phyloP scores from a whole-genome alignment of 2,888 invertebrate genomes.

The Frankliniella intonsa region DNA sequence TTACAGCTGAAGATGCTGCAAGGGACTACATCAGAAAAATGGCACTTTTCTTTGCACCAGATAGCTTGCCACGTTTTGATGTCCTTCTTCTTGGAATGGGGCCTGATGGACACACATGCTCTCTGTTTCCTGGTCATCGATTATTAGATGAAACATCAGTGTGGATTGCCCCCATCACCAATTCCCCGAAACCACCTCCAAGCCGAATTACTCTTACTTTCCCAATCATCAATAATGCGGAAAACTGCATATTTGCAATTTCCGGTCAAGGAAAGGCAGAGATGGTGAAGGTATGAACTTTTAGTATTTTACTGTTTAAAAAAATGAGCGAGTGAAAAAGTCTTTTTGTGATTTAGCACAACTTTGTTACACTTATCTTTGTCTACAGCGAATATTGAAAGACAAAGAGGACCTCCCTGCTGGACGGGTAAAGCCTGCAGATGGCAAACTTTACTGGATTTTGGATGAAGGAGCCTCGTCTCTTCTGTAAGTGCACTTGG shows the following conservation, averaged over 20 bases:
- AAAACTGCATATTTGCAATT: constrained; percentile 75
- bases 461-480: constrained; percentile 39
- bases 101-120: constrained; percentile 97
- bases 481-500: background rate
- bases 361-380: background rate
- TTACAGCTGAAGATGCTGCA: constrained; percentile 68
- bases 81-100: constrained; percentile 91
- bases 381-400: constrained; percentile 68
- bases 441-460: constrained; percentile 63
- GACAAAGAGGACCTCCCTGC: constrained; percentile 75
- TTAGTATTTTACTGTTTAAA: background rate
- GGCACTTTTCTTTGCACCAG: constrained; percentile 56
- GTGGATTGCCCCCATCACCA: constrained; percentile 77
- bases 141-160: constrained; percentile 58
- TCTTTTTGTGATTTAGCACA: constrained; percentile 24
- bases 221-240: constrained; percentile 82
- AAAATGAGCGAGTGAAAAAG: background rate
- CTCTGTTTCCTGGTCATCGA: constrained; percentile 82
- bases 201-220: constrained; percentile 85
- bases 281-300: constrained; percentile 68
- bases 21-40: constrained; percentile 67
- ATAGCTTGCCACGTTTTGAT: constrained; percentile 69
- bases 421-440: constrained; percentile 62
- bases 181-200: constrained; percentile 96
- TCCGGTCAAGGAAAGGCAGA: constrained; percentile 82